Evolutionary conservation across 2,113 vertebrate species (phyloP).

Genomic region (Apteryx mantelli): DNA sequence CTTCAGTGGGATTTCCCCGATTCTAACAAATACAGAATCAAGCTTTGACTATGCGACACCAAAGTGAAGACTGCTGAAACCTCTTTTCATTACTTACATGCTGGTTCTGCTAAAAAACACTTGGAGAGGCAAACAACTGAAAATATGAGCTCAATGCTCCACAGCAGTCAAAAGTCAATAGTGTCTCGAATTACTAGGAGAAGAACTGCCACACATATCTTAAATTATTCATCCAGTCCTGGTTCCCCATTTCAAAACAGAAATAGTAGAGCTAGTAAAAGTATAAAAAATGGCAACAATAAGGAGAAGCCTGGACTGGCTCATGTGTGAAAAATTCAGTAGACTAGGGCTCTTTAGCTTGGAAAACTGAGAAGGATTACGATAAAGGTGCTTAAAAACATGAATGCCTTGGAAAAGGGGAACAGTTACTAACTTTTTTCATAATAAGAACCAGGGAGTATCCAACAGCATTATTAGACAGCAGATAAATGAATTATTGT

Average conservation of each 20-base stretch:
- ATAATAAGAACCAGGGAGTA: rapidly evolving
- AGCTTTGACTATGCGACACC: not conserved
- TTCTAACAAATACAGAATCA: not conserved
- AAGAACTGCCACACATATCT: not conserved
- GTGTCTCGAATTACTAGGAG: conserved; percentile 4
- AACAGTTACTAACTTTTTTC: not conserved
- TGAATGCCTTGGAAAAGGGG: not conserved
- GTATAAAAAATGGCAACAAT: not conserved
- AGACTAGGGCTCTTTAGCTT: not conserved
- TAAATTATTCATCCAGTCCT: conserved; percentile 51
- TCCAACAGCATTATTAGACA: not conserved
- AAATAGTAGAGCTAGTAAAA: not conserved
- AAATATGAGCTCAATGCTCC: not conserved
- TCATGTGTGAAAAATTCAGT: not conserved
- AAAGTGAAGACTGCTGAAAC: not conserved
- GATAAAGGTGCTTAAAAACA: not conserved
- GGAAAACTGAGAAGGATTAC: not conserved
- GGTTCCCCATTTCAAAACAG: conserved; percentile 30
- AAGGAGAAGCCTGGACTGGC: not conserved
- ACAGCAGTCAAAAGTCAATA: not conserved
- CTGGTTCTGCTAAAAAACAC: not conserved
- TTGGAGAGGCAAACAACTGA: not conserved
- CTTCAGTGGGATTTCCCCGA: not conserved
- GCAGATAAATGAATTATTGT: not conserved
- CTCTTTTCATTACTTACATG: not conserved